Evolutionary conservation across 1,140 invertebrate species (phyloP).

Genomic region (Samia ricini): DNA sequence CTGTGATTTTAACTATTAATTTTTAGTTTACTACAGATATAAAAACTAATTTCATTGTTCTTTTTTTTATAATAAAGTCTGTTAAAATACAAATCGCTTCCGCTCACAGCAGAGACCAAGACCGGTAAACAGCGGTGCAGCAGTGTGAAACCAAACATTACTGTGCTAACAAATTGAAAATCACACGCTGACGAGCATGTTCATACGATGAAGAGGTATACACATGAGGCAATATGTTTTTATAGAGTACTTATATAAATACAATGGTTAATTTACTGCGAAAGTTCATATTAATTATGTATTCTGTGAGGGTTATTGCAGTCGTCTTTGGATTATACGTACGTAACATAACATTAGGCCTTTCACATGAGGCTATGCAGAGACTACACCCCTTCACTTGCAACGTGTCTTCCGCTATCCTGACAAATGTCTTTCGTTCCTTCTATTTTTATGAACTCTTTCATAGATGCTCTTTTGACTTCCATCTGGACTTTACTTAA

Average conservation of each 20-base stretch:
- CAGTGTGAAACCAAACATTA: slow-evolving; percentile 48
- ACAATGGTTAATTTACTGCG: neutral
- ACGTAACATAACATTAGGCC: too few relatives aligned
- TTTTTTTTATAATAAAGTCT: neutral
- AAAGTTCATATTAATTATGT: neutral
- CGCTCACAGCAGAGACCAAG: slow-evolving; percentile 21
- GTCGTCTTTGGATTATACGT: neutral
- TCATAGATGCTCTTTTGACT: too few relatives aligned
- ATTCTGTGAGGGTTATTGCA: neutral
- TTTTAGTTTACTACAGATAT: neutral
- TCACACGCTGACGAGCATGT: slow-evolving; percentile 23
- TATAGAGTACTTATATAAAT: neutral
- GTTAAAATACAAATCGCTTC: neutral
- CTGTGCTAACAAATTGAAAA: slow-evolving; percentile 42
- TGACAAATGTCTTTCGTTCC: too few relatives aligned
- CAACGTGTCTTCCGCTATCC: too few relatives aligned
- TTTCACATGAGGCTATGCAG: too few relatives aligned
- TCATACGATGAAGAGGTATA: slow-evolving; percentile 14
- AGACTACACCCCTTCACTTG: too few relatives aligned
- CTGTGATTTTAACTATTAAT: neutral
- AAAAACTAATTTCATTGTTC: too few relatives aligned
- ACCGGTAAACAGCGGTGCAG: slow-evolving; percentile 27
- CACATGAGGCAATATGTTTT: neutral
- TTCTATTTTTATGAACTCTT: too few relatives aligned
- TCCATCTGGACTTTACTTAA: too few relatives aligned